Percentiles rank a stretch among this genome's conserved stretches.
phyloP scores from a whole-genome alignment of 2,797 vertebrate species.

The Anas capensis region DNA sequence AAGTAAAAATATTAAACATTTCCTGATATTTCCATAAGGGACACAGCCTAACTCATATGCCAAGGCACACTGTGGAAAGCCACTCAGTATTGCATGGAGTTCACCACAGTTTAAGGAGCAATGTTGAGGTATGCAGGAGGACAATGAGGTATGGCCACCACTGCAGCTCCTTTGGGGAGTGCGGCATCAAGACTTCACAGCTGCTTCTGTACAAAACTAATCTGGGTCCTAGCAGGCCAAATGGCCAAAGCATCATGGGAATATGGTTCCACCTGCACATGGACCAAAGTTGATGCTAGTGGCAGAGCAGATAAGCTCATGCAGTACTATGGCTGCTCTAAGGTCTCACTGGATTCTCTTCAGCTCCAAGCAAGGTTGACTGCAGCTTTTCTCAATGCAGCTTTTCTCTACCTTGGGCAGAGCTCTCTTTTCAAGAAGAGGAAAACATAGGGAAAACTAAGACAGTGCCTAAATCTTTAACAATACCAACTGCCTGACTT shows the following conservation, averaged over 20 bases:
- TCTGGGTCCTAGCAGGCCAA: not conserved
- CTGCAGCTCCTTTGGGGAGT: not conserved
- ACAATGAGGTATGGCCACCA: rapidly evolving
- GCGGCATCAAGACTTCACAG: not conserved
- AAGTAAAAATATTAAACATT: too few relatives aligned
- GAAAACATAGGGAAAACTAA: not conserved
- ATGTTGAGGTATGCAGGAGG: rapidly evolving
- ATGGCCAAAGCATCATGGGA: rapidly evolving
- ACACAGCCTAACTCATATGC: not conserved
- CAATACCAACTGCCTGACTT: not conserved
- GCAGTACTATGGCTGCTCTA: rapidly evolving
- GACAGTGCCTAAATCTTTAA: not conserved
- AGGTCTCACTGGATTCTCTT: not conserved
- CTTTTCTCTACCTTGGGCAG: too few relatives aligned
- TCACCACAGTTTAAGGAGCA: not conserved
- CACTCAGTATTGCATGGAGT: not conserved
- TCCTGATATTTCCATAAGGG: not conserved
- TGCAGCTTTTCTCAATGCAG: not conserved
- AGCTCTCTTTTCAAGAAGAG: not conserved
- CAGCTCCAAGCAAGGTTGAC: rapidly evolving
- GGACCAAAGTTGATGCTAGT: not conserved
- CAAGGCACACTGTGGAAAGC: not conserved
- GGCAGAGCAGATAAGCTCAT: rapidly evolving
- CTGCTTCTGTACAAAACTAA: not conserved
- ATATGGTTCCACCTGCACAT: rapidly evolving